These are phyloP conservation scores for Heterohyrax brucei DNA, from an alignment of 2,797 vertebrate species.

Conservation along the genomic window DNA sequence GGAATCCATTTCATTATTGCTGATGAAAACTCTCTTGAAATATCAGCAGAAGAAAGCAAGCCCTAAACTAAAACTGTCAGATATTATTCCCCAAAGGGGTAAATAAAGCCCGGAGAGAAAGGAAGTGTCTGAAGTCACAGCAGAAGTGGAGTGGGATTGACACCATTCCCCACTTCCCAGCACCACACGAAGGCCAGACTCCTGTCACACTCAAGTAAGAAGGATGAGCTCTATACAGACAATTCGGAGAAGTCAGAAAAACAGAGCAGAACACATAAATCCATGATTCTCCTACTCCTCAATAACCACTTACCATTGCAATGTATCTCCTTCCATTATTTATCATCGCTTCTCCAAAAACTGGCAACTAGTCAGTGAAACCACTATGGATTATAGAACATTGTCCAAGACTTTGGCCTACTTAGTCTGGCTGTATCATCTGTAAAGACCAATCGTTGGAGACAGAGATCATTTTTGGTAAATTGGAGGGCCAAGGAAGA, in stretches of 20 bases:
- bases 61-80: neutral
- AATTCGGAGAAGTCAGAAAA: neutral
- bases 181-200: neutral
- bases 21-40: neutral
- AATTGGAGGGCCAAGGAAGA: too few relatives aligned
- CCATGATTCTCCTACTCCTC: neutral
- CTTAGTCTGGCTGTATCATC: too few relatives aligned
- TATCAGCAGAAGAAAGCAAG: neutral
- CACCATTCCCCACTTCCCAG: accelerated
- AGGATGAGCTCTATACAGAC: neutral
- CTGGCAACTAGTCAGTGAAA: neutral
- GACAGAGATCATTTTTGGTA: too few relatives aligned
- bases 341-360: neutral
- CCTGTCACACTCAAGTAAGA: neutral
- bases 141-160: accelerated
- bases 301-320: neutral
- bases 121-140: neutral
- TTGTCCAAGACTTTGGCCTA: too few relatives aligned
- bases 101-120: neutral
- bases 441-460: too few relatives aligned
- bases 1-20: neutral
- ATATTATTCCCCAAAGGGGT: neutral
- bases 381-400: too few relatives aligned
- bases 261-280: neutral
- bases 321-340: conserved; percentile 42